phyloP scores from a whole-genome alignment of 2,797 vertebrate genomes.

The Philypnodon macrostomus region DNA sequence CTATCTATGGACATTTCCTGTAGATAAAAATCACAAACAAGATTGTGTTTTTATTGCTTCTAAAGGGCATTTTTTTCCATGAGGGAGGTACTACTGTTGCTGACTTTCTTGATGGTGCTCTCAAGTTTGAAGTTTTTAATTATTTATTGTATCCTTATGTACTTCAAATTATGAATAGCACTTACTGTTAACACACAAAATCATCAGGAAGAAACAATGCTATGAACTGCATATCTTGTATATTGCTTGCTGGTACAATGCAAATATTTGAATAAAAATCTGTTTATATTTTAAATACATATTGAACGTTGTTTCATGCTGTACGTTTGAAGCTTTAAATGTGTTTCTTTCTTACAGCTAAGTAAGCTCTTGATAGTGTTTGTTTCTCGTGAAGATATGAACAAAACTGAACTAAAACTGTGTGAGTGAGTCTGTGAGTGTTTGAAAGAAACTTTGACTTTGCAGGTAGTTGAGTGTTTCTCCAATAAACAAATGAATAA shows the following conservation, averaged over 20 bases:
- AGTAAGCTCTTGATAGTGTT: no score
- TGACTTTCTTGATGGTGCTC: slow-evolving; percentile 7
- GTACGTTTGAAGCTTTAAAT: no score
- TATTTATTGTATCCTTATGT: slow-evolving; percentile 18
- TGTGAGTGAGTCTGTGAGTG: slow-evolving; percentile 42
- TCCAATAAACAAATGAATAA: slow-evolving; percentile 52
- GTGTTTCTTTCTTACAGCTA: no score
- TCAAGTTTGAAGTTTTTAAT: slow-evolving; percentile 14
- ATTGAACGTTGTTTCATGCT: no score
- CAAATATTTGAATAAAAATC: no score
- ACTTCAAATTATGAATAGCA: slow-evolving; percentile 27
- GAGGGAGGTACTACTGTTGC: slow-evolving; percentile 30
- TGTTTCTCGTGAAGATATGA: slow-evolving; percentile 8
- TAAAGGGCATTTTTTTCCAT: slow-evolving; percentile 41
- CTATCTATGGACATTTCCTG: slow-evolving; percentile 41
- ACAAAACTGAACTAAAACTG: no score
- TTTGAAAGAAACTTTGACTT: slow-evolving; percentile 45
- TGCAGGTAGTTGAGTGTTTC: slow-evolving; percentile 41
- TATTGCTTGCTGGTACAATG: slow-evolving; percentile 67
- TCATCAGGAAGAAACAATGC: slow-evolving; percentile 6
- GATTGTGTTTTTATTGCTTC: slow-evolving; percentile 22
- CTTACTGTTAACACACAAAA: slow-evolving; percentile 28
- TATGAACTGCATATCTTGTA: slow-evolving; percentile 31
- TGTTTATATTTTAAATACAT: no score
- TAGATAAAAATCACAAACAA: slow-evolving; percentile 21